These are phyloP conservation scores for Melipona beecheii DNA, from an alignment of 2,888 invertebrate species.

Conservation along the genomic window DNA sequence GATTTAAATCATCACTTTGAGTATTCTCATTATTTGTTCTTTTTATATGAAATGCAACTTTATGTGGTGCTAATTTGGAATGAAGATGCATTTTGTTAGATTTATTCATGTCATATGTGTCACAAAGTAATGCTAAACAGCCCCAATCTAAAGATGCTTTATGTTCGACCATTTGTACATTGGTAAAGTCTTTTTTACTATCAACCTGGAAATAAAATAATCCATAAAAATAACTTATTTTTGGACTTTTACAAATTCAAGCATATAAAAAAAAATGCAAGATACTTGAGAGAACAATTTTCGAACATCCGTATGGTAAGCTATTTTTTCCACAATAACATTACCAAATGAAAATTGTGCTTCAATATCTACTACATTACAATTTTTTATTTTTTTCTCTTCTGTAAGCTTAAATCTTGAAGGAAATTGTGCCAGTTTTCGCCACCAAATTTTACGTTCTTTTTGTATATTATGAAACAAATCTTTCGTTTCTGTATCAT, in stretches of 20 bases:
- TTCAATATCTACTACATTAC: slow-evolving; percentile 87
- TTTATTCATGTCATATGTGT: slow-evolving; percentile 72
- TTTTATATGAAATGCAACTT: slow-evolving; percentile 88
- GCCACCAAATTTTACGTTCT: slow-evolving; percentile 94
- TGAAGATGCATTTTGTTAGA: slow-evolving; percentile 87
- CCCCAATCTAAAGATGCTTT: slow-evolving; percentile 80
- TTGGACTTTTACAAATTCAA: slow-evolving; percentile 3
- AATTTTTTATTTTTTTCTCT: slow-evolving; percentile 82
- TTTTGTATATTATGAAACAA: slow-evolving; percentile 91
- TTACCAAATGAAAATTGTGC: slow-evolving; percentile 88
- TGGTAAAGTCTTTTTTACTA: slow-evolving; percentile 51
- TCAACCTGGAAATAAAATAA: slow-evolving; percentile 68
- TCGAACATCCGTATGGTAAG: slow-evolving; percentile 71
- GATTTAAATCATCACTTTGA: slow-evolving; percentile 84
- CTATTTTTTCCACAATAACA: slow-evolving; percentile 88
- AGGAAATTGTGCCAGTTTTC: slow-evolving; percentile 88
- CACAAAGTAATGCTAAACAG: slow-evolving; percentile 79
- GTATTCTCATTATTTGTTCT: slow-evolving; percentile 81
- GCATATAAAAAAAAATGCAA: background rate
- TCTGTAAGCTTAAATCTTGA: slow-evolving; percentile 89
- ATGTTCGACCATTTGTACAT: slow-evolving; percentile 78
- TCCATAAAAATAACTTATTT: slow-evolving; percentile 33
- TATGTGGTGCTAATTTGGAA: slow-evolving; percentile 91
- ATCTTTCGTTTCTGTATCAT: slow-evolving; percentile 85
- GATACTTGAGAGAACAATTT: slow-evolving; percentile 71